Percentiles rank a stretch among this genome's conserved stretches.
phyloP scores from a whole-genome alignment of 2,113 vertebrate genomes.

The Elanus axillaris region DNA sequence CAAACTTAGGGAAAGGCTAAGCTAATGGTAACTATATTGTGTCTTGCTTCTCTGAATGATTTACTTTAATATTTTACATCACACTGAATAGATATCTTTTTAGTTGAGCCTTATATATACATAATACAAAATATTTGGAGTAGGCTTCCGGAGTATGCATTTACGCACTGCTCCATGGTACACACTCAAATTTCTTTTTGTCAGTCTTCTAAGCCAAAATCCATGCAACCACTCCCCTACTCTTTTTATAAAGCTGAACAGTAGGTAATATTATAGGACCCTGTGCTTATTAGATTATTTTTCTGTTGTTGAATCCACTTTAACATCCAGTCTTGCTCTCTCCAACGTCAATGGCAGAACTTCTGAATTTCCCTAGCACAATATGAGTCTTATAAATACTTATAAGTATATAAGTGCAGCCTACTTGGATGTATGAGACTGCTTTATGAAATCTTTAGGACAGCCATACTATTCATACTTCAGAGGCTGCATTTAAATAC shows the following conservation, averaged over 20 bases:
- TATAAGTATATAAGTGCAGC: too few species aligned
- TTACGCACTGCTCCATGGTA: background rate
- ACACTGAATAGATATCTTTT: background rate
- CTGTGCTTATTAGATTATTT: background rate
- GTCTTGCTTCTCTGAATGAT: background rate
- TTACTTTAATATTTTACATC: background rate
- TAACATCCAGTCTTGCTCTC: background rate
- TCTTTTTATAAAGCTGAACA: background rate
- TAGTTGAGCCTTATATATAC: background rate
- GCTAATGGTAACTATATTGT: background rate
- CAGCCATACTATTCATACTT: background rate
- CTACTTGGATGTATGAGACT: background rate
- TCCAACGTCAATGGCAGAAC: background rate
- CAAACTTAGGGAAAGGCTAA: background rate
- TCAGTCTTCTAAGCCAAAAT: background rate
- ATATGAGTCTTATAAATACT: background rate
- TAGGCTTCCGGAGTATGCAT: background rate
- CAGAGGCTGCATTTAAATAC: background rate
- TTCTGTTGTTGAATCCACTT: background rate
- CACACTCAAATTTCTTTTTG: background rate
- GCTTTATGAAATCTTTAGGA: background rate
- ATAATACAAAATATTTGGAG: background rate
- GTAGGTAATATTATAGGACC: background rate
- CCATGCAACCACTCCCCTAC: background rate
- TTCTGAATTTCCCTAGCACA: background rate